Base-by-base conservation (phyloP, 2,888 invertebrate species). In the Fabriciana adippe region DNA sequence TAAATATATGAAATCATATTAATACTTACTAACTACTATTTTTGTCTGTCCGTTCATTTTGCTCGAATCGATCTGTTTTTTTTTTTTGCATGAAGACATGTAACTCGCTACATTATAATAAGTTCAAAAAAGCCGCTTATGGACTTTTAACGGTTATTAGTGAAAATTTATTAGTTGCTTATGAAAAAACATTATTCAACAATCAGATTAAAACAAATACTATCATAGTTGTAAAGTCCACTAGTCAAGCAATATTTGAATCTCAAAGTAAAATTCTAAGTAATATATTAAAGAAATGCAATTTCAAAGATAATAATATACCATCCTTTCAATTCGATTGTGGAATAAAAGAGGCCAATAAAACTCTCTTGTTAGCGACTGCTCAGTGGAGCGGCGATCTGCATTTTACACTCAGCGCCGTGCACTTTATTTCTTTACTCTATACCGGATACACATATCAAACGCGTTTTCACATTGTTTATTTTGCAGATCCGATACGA, bases 341-440 rank as follows among this genome's bases (percentile, higher is more conserved):
- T 72, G 66, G 66, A 67, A 64, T 69, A 76, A 79, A 83, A 83
- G 81, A 80, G 79, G 77, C 78, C 81, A 85, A 86, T 89, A 88
- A 87, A 89, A 84, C 82, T 81, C 78, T 82, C 81, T 81, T 83
- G 61, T 61, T 81, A 81, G 77, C 83, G 81, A 78, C 83, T 78
- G 84, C 81, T 88, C 87, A 85, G 80, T 78, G 82, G 76, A 82
- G 82, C 84, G 80, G 81, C 81, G 81, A 88, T 88, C 86, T 89
- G 84, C 87, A 89, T 88, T 89, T 89, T 88, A 88, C 87, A 86
- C 84, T 83, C 81, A 83, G 78, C 78, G 78, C 75, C 70, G 73
- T 75, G 76, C 78, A 79, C 79, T 85, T 83, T 85, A 80, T 84
- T 82, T 81, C 81, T 82, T 85, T 85, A 85, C 86, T 83, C 85